These are phyloP conservation scores for Eumeta japonica DNA, from an alignment of 1,140 invertebrate species.

Conservation along the genomic window DNA sequence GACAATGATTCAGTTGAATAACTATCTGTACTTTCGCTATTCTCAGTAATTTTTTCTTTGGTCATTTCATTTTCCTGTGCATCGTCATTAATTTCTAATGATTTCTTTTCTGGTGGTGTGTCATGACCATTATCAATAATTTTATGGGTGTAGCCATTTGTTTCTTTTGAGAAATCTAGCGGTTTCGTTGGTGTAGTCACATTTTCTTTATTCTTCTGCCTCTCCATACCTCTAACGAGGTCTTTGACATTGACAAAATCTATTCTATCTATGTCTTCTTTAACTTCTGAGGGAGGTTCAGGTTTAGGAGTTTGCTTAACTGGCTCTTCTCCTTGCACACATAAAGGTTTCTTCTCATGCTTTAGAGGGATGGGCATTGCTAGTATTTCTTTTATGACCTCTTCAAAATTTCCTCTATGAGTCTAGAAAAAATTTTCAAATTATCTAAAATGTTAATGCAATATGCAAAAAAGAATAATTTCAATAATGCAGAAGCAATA, in stretches of 20 bases:
- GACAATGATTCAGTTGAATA: constrained; percentile 36
- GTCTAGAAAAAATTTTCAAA: constrained; percentile 22
- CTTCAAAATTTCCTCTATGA: constrained; percentile 45
- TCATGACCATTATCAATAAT: constrained; percentile 42
- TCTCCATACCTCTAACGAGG: constrained; percentile 54
- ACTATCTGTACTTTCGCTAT: constrained; percentile 23
- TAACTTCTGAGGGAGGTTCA: constrained; percentile 22
- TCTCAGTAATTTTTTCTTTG: constrained; percentile 10
- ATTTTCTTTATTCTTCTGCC: constrained; percentile 27
- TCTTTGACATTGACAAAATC: constrained; percentile 57
- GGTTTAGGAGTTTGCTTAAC: constrained; percentile 21
- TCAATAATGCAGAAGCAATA: too few relatives aligned
- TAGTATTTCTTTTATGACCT: constrained; percentile 39
- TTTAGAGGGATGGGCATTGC: constrained; percentile 44
- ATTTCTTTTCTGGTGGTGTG: constrained; percentile 13
- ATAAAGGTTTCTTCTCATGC: constrained; percentile 25
- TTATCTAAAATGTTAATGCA: not conserved
- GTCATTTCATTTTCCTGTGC: constrained; percentile 22
- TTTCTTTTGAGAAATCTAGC: constrained; percentile 43
- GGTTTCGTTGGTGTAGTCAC: constrained; percentile 22
- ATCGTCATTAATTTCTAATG: constrained; percentile 12
- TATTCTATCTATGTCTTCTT: constrained; percentile 45
- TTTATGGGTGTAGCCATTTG: constrained; percentile 14
- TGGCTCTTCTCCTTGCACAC: constrained; percentile 27
- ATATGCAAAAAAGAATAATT: too few relatives aligned